phyloP scores from a whole-genome alignment of 2,113 vertebrate species.

The Osmerus eperlanus region DNA sequence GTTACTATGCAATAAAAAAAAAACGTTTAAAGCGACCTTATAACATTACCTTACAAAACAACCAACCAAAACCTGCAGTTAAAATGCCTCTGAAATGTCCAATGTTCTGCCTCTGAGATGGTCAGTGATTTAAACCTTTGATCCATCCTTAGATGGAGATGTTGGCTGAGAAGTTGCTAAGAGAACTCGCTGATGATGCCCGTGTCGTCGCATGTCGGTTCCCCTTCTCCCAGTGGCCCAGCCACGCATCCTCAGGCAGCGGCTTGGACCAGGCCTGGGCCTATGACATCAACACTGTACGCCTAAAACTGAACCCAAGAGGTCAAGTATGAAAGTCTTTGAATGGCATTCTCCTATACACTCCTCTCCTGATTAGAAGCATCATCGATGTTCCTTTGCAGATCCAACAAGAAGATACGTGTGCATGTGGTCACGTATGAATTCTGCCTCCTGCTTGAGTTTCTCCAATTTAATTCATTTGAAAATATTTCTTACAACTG shows the following conservation, averaged over 20 bases:
- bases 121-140: slow-evolving; percentile 11
- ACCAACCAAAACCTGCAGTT: too few relatives aligned
- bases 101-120: not conserved
- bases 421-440: too few relatives aligned
- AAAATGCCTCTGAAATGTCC: too few relatives aligned
- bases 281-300: slow-evolving; percentile 62
- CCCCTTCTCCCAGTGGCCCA: slow-evolving; percentile 64
- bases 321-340: not conserved
- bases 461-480: too few relatives aligned
- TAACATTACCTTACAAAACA: too few relatives aligned
- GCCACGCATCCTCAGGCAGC: slow-evolving; percentile 45
- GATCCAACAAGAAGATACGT: too few relatives aligned
- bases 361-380: not conserved
- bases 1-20: too few relatives aligned
- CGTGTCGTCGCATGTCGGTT: slow-evolving; percentile 67
- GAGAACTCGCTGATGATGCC: slow-evolving; percentile 61
- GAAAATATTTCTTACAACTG: too few relatives aligned
- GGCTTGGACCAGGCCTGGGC: slow-evolving; percentile 68
- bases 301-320: slow-evolving; percentile 22
- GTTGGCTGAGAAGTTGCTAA: slow-evolving; percentile 66
- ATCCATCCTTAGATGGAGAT: slow-evolving; percentile 63
- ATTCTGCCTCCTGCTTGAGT: too few relatives aligned
- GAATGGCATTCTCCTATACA: too few relatives aligned
- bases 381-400: too few relatives aligned
- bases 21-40: too few relatives aligned